Evolutionary conservation across 2,888 invertebrate species (phyloP).

Genomic region (Xylota segnis): DNA sequence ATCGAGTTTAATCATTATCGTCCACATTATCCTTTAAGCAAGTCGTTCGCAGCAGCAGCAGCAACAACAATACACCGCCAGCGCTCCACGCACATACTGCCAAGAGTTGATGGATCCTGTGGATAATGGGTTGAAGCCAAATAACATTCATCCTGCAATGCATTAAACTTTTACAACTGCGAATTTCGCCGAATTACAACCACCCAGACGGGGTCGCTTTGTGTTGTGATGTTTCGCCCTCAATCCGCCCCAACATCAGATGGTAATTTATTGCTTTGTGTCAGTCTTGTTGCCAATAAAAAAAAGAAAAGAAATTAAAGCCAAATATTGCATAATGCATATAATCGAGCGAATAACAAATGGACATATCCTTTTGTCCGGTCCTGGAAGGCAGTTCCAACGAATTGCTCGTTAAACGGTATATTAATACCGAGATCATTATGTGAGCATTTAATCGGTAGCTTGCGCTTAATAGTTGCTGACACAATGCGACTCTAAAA

Average conservation of each 20-base stretch:
- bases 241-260: constrained; percentile 8
- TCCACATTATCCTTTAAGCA: constrained; percentile 66
- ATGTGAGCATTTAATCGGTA: constrained; percentile 60
- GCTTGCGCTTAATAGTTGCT: constrained; percentile 55
- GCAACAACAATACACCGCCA: constrained; percentile 12
- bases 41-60: constrained; percentile 41
- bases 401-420: constrained; percentile 68
- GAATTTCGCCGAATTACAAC: constrained; percentile 60
- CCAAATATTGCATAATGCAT: constrained; percentile 64
- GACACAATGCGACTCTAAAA: constrained; percentile 56
- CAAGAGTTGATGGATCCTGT: constrained; percentile 56
- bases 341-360: constrained; percentile 58
- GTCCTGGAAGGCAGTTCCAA: constrained; percentile 14
- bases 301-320: constrained; percentile 44
- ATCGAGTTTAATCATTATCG: constrained; percentile 68
- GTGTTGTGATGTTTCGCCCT: constrained; percentile 6
- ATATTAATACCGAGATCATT: constrained; percentile 69
- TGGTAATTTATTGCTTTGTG: constrained; percentile 57
- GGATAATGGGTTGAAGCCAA: constrained; percentile 44
- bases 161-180: constrained; percentile 70
- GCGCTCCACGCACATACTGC: neutral
- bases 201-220: constrained; percentile 10
- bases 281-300: constrained; percentile 66
- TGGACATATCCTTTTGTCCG: constrained; percentile 2
- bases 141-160: constrained; percentile 53